Conservation (phyloP, 2,797 vertebrate genomes). For the Echiichthys vipera region DNA sequence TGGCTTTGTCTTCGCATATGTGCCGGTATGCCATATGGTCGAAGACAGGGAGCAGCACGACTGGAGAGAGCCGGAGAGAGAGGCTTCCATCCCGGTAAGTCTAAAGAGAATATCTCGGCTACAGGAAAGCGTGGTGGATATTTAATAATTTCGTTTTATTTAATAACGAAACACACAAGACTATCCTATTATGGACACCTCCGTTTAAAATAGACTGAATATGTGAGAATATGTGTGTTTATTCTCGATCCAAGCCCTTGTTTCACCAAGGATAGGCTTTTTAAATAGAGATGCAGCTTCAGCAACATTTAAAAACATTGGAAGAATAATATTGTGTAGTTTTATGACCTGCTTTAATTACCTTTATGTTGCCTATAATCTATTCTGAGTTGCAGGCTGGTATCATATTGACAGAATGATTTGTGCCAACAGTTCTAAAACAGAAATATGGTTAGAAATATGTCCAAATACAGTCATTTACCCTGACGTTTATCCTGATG, state of each 20-base stretch:
- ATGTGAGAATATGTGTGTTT: conserved; percentile 42
- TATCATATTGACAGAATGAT: not conserved
- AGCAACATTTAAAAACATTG: not conserved
- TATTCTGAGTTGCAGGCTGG: not conserved
- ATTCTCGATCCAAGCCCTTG: not conserved
- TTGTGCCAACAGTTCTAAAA: not conserved
- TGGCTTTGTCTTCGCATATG: conserved; percentile 52
- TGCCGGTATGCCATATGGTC: conserved; percentile 48
- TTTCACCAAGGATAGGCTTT: not conserved
- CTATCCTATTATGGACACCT: conserved; percentile 17
- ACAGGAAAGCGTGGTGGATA: conserved; percentile 6
- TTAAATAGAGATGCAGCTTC: not conserved
- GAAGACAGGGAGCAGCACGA: not conserved
- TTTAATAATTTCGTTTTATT: not conserved
- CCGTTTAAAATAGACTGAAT: not conserved
- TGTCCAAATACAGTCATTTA: not conserved
- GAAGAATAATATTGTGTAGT: not conserved
- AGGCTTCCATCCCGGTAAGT: conserved; percentile 18
- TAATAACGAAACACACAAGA: not conserved
- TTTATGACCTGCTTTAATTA: not conserved
- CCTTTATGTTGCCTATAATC: not conserved
- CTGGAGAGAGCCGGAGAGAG: conserved; percentile 2
- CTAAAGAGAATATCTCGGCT: not conserved
- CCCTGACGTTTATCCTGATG: not conserved
- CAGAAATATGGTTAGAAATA: not conserved